A percentile compares a stretch with the other conserved stretches of the same genome.
These are phyloP conservation scores for Falco biarmicus DNA, from an alignment of 2,797 vertebrate species.

Conservation along the genomic window DNA sequence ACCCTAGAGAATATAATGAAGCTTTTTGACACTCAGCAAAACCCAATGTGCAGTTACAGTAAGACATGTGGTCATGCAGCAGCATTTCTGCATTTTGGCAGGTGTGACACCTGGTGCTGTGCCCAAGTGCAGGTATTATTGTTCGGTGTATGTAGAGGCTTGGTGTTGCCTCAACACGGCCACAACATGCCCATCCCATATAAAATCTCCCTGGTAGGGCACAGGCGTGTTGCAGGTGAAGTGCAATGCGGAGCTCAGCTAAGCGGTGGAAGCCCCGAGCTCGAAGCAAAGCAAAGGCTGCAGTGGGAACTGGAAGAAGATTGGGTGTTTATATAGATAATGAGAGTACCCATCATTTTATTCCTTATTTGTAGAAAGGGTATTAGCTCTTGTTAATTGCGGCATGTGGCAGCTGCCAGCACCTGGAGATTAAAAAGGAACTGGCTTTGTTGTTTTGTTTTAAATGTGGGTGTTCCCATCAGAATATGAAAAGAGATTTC, in stretches of 20 bases:
- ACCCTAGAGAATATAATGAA: background rate
- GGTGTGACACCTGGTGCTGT: background rate
- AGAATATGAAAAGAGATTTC: background rate
- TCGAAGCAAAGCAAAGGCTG: background rate
- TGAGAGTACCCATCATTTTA: background rate
- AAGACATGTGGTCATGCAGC: background rate
- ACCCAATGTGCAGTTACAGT: background rate
- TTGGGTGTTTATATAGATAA: background rate
- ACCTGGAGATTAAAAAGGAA: background rate
- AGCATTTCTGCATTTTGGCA: background rate
- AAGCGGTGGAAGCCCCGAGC: background rate
- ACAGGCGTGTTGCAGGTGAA: background rate
- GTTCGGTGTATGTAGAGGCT: rapidly evolving
- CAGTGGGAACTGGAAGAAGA: background rate
- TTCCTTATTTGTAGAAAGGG: background rate
- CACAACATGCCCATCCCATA: background rate
- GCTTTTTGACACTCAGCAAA: background rate
- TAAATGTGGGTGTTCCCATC: background rate
- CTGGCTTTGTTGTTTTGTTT: rapidly evolving
- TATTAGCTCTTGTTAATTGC: background rate
- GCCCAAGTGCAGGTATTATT: background rate
- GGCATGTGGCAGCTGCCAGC: background rate
- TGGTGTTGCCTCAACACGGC: background rate
- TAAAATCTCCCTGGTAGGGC: background rate
- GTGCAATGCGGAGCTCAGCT: background rate